Conservation (phyloP, 2,797 vertebrate genomes). For the Leuciscus waleckii region DNA sequence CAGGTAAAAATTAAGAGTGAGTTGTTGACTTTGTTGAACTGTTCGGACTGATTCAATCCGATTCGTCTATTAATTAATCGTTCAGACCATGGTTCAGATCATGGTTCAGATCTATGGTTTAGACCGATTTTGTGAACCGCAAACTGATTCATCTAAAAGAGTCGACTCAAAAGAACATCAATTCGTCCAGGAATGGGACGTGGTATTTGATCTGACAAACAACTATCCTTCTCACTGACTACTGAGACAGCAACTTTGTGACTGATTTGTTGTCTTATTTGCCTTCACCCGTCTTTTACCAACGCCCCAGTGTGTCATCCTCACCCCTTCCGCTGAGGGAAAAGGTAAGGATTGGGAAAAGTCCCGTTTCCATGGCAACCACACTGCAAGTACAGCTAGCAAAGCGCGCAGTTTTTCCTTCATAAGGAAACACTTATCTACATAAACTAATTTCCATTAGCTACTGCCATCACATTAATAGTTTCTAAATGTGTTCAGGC, state of each 20-base stretch:
- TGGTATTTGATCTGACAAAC: neutral
- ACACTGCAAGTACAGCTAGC: slow-evolving; percentile 62
- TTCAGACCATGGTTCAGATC: neutral
- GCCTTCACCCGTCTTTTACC: neutral
- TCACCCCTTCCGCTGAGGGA: neutral
- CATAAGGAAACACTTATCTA: neutral
- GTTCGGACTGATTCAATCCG: neutral
- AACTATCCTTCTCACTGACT: neutral
- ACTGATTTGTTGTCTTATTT: neutral
- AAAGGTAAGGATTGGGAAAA: slow-evolving; percentile 56
- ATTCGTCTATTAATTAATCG: neutral
- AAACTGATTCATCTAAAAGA: neutral
- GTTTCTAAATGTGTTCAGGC: neutral
- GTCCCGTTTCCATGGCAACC: slow-evolving; percentile 70
- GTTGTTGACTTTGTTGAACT: neutral
- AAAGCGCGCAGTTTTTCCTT: slow-evolving; percentile 17
- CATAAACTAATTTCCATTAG: neutral
- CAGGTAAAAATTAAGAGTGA: neutral
- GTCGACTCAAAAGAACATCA: neutral
- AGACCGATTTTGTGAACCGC: neutral
- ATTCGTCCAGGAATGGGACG: neutral
- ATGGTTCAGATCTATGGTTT: too few species aligned
- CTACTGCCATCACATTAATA: neutral
- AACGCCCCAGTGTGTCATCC: neutral
- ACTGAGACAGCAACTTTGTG: neutral